Conservation (phyloP, 2,113 vertebrate species). For the Alligator mississippiensis region DNA sequence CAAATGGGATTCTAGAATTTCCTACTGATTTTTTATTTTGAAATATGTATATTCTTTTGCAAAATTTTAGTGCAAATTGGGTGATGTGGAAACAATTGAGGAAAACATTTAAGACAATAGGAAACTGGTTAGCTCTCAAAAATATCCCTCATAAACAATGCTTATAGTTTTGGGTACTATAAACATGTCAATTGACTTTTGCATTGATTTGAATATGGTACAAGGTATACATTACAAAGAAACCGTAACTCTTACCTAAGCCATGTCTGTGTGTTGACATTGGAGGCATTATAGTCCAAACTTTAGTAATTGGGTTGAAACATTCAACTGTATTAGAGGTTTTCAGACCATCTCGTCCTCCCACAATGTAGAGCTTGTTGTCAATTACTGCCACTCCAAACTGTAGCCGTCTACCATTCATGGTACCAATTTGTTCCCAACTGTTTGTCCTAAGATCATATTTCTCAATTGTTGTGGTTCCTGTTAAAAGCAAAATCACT, state of each 20-base stretch:
- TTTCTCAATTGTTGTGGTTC: slow-evolving; percentile 95
- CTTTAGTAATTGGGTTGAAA: slow-evolving; percentile 91
- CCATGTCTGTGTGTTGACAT: slow-evolving; percentile 98
- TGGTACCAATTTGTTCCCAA: slow-evolving; percentile 91
- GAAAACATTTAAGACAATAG: neutral
- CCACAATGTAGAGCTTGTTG: slow-evolving; percentile 94
- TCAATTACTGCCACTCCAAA: slow-evolving; percentile 97
- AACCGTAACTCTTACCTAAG: slow-evolving; percentile 81
- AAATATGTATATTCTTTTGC: too few species aligned
- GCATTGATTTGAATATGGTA: too few species aligned
- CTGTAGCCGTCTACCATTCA: slow-evolving; percentile 93
- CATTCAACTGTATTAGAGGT: slow-evolving; percentile 97
- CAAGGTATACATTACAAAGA: neutral
- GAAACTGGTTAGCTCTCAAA: neutral
- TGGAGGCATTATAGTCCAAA: slow-evolving; percentile 95
- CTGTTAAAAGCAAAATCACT: slow-evolving; percentile 62
- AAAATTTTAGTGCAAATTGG: neutral
- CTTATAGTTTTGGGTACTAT: accelerated
- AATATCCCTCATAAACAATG: neutral
- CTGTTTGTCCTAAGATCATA: slow-evolving; percentile 95
- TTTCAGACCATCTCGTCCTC: slow-evolving; percentile 95
- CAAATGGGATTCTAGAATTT: neutral
- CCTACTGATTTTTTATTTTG: neutral
- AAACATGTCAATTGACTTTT: neutral
- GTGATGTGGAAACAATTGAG: neutral